Percentiles rank a stretch among this genome's conserved stretches.
These are phyloP conservation scores for Poeciliopsis turneri DNA, from an alignment of 2,797 vertebrate species.

Conservation along the genomic window DNA sequence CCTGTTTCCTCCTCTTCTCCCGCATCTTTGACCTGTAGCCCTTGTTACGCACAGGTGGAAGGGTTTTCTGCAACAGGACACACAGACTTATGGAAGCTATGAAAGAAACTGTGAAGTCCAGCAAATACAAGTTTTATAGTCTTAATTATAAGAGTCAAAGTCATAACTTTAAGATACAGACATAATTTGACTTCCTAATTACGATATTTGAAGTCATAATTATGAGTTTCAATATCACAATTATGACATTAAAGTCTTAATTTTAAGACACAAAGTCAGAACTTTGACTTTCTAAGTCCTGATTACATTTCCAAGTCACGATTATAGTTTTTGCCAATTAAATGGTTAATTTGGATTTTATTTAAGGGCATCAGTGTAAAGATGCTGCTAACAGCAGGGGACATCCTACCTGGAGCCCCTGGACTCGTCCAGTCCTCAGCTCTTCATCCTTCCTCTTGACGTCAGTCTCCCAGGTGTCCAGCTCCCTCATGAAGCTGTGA, in stretches of 20 bases:
- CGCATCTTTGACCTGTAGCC: conserved; percentile 84
- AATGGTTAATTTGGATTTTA: background rate
- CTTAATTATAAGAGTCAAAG: background rate
- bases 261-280: background rate
- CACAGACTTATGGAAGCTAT: background rate
- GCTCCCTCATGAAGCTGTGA: conserved; percentile 91
- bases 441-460: conserved; percentile 90
- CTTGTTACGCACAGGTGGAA: conserved; percentile 93
- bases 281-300: too few relatives aligned
- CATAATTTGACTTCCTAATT: background rate
- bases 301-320: too few relatives aligned
- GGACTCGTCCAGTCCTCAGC: conserved; percentile 76
- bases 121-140: background rate
- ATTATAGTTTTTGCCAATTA: background rate
- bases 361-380: background rate
- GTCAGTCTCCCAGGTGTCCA: conserved; percentile 92
- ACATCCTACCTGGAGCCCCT: conserved; percentile 51
- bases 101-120: background rate
- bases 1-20: conserved; percentile 80
- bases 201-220: background rate
- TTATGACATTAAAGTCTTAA: background rate
- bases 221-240: background rate
- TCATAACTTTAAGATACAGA: background rate
- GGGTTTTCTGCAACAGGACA: conserved; percentile 69
- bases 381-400: background rate